Evolutionary conservation across 2,113 vertebrate species (phyloP).

Genomic region (Myanophis thanlyinensis): DNA sequence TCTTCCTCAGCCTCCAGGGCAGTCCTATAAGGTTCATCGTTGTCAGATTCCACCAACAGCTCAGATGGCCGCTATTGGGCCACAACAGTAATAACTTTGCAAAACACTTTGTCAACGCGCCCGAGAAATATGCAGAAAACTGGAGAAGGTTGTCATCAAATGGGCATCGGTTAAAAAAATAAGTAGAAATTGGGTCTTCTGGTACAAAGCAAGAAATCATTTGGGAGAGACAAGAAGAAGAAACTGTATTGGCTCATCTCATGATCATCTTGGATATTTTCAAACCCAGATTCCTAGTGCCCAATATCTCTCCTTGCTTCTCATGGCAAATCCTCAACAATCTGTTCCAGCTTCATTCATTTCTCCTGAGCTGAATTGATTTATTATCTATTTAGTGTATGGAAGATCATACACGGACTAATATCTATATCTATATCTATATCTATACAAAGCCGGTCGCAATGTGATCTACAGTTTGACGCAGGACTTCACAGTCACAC

Average conservation of each 20-base stretch:
- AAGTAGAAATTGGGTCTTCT: background rate
- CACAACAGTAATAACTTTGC: background rate
- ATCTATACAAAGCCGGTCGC: no score
- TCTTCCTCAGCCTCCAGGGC: no score
- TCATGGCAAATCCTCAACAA: background rate
- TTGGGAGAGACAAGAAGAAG: background rate
- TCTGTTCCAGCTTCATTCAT: no score
- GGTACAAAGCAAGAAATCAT: background rate
- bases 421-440: no score
- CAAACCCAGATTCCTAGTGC: background rate
- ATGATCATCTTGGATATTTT: background rate
- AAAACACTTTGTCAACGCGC: background rate
- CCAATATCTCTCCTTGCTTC: background rate
- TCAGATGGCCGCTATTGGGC: no score
- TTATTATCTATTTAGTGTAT: no score
- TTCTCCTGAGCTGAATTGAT: no score
- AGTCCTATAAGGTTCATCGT: no score
- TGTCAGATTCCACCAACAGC: no score
- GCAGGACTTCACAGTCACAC: no score
- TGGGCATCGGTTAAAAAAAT: background rate
- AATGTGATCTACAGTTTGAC: no score
- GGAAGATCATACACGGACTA: no score
- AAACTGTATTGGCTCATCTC: background rate
- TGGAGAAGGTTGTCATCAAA: background rate
- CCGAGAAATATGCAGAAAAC: background rate